phyloP scores from a whole-genome alignment of 2,113 vertebrate genomes.

The Varanus salvator region DNA sequence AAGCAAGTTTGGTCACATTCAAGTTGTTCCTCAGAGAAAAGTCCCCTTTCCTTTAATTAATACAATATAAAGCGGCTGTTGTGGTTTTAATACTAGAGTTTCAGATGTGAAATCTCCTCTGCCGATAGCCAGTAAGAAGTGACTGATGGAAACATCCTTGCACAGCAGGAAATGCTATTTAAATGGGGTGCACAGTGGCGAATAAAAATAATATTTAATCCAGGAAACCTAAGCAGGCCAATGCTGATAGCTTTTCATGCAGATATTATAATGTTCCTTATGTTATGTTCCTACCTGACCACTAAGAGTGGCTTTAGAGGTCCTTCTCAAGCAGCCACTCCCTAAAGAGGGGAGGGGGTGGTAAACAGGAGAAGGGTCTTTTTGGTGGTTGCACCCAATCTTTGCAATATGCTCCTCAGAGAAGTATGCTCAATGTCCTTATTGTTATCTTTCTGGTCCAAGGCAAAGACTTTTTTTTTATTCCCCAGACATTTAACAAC shows the following conservation, averaged over 20 bases:
- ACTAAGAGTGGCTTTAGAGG: no score
- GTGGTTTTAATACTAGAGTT: constrained; percentile 2
- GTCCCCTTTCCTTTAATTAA: neutral
- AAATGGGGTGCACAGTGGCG: constrained; percentile 28
- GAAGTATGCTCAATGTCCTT: no score
- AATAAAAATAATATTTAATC: no score
- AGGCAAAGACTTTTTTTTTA: no score
- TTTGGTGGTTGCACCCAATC: no score
- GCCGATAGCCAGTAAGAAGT: neutral
- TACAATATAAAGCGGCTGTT: neutral
- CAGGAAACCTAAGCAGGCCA: neutral
- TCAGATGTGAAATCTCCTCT: neutral
- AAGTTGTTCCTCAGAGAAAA: neutral
- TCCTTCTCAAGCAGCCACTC: no score
- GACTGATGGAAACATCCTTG: constrained; percentile 5
- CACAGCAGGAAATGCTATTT: constrained; percentile 9
- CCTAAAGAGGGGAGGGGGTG: no score
- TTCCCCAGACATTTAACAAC: no score
- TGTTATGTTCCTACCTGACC: no score
- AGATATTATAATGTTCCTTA: neutral
- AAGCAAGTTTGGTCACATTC: rapidly evolving
- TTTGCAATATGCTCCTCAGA: no score
- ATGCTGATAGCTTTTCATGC: neutral
- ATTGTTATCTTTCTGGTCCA: no score
- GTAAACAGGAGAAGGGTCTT: no score